phyloP scores from a whole-genome alignment of 2,797 vertebrate species.

The Staurois parvus region DNA sequence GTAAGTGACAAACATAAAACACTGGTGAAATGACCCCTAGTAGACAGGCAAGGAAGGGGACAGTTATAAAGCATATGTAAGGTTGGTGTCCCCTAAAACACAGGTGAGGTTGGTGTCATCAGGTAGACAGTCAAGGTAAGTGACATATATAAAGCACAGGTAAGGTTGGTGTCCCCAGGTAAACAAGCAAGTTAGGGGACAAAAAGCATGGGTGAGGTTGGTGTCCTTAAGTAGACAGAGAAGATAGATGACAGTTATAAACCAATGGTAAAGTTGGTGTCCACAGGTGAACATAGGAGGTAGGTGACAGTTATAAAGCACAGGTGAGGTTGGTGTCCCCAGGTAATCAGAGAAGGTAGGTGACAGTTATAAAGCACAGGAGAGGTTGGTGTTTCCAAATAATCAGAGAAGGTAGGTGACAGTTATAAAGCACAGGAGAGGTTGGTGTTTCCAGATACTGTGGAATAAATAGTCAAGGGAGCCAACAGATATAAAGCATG shows the following conservation, averaged over 20 bases:
- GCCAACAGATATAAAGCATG: background rate
- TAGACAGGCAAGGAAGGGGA: background rate
- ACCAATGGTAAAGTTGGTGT: background rate
- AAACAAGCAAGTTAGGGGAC: background rate
- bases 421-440: background rate
- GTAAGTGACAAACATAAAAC: background rate
- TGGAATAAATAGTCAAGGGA: background rate
- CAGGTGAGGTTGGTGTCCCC: background rate
- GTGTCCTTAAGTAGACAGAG: background rate
- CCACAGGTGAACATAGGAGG: background rate
- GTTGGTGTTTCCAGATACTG: background rate
- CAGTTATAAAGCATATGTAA: background rate
- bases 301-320: background rate
- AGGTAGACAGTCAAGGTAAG: background rate
- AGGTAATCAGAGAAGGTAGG: background rate
- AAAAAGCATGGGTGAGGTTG: background rate
- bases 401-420: background rate
- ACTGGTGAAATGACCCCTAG: background rate
- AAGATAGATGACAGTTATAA: background rate
- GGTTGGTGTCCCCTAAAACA: no score
- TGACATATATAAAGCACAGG: background rate
- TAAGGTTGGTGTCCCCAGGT: background rate
- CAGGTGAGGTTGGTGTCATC: background rate
- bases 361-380: background rate
- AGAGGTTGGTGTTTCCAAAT: background rate